Percentiles rank a stretch among this genome's conserved stretches.
These are phyloP conservation scores for Hydrocynus forskahlii DNA, from an alignment of 2,797 vertebrate genomes.

Conservation along the genomic window DNA sequence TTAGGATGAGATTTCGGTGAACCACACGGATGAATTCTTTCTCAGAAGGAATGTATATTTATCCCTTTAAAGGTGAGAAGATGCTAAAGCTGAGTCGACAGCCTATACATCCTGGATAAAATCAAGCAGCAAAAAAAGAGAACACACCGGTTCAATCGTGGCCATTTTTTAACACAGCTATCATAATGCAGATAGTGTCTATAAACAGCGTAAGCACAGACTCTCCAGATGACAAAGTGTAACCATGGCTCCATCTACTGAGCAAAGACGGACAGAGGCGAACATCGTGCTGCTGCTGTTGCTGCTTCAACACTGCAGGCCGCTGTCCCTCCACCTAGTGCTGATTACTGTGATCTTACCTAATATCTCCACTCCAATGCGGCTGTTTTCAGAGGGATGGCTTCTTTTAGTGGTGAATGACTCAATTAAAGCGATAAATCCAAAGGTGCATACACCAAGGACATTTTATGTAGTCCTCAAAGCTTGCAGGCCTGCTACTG, in stretches of 20 bases:
- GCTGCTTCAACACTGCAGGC: constrained; percentile 17
- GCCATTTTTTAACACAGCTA: constrained; percentile 9
- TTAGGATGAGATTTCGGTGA: not conserved
- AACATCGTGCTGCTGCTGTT: not conserved
- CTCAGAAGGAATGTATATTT: constrained; percentile 12
- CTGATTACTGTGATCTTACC: not conserved
- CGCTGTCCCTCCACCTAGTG: not conserved
- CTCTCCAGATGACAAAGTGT: constrained; percentile 35
- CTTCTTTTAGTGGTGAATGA: constrained; percentile 6
- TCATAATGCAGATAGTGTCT: constrained; percentile 38
- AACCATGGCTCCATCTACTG: constrained; percentile 62
- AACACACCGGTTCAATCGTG: not conserved
- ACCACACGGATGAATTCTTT: constrained; percentile 18
- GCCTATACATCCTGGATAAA: not conserved
- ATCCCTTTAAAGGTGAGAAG: constrained; percentile 9
- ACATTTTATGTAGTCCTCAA: constrained; percentile 2
- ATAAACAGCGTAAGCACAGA: constrained; percentile 9
- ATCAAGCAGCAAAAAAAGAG: not conserved
- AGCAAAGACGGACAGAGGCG: constrained; percentile 41
- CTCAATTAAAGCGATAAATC: constrained; percentile 1
- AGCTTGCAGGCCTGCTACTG: not conserved
- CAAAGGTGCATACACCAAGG: constrained; percentile 6
- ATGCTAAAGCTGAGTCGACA: not conserved
- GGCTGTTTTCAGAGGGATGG: not conserved
- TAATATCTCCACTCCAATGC: not conserved